Conservation (phyloP, 2,113 vertebrate genomes). For the Toxotes chatareus region DNA sequence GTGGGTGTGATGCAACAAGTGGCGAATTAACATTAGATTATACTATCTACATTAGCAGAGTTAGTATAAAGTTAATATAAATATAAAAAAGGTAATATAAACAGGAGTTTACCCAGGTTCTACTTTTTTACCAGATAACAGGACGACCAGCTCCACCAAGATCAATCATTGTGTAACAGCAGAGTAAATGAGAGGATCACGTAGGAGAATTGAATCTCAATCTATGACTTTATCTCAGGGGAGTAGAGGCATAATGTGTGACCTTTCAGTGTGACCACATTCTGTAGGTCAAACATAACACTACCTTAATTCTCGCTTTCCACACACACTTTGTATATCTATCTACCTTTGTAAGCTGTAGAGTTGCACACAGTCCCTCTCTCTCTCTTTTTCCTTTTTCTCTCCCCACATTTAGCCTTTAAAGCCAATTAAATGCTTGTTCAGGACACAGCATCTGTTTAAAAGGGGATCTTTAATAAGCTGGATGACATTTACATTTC, state of each 20-base stretch:
- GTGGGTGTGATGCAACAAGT: too few species aligned
- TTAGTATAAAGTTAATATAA: too few species aligned
- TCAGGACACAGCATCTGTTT: neutral
- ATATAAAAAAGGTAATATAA: too few species aligned
- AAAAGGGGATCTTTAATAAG: slow-evolving; percentile 19
- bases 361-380: neutral
- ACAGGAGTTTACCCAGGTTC: too few species aligned
- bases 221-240: neutral
- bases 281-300: neutral
- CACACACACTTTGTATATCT: too few species aligned
- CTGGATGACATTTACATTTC: slow-evolving; percentile 29
- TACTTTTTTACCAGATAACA: too few species aligned
- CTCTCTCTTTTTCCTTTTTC: too few species aligned
- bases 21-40: too few species aligned
- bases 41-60: too few species aligned
- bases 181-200: neutral
- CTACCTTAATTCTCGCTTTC: neutral
- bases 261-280: neutral
- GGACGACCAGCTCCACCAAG: neutral
- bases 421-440: slow-evolving; percentile 14
- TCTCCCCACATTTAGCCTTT: neutral
- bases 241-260: neutral
- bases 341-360: neutral
- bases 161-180: neutral
- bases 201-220: neutral